Base-by-base conservation (phyloP, 2,888 invertebrate species). In the Epinotia brunnichana region DNA sequence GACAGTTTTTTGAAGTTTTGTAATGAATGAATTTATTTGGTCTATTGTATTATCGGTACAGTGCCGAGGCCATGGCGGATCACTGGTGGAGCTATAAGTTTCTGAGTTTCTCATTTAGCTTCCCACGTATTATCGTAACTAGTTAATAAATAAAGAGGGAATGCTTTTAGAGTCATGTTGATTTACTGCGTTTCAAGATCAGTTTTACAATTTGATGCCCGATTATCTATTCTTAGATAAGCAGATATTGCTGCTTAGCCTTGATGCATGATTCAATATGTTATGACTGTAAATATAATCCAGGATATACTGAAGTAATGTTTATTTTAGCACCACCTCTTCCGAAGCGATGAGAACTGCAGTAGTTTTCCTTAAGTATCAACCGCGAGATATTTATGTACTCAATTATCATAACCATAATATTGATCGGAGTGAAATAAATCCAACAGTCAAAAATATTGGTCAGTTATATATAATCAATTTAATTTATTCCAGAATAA, bases 261-360 rank as follows among this genome's bases (percentile, higher is more conserved):
- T 74, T 60, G 66, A 60, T 67, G 11, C 66, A 64, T 53, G 51
- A 60, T 71, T 70, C 60, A 69, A 75, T 76, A 75, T 74, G 60
- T 75, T 71, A 71, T 74, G 68, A 79, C 76, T 74, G 76, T 71
- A 74, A 74, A 76, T 76, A 76, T 77, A 78, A 78, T 76, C 76
- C 78, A 80, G 75, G 81, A 79, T 78, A 80, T 83, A 84, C 81
- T 80, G 62, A 81, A 76, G 78, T 48, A 21, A 29, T 41, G 61
- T 72, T 61, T 68, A 72, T 62, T 72, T 67, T 41, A 13, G 48
- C 21, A 24, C 41, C 51, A 48, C 19, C 5, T 44, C 15, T 48
- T 48, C 17, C 61, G 35, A n/a, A 21, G 21, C 21, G 62, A 5
- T 11, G 44, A n/a, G 29, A 56, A 19, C n/a, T 29, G 9, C 29